Percentiles rank a stretch among this genome's conserved stretches.
These are phyloP conservation scores for Hypercompe scribonia DNA, from an alignment of 2,888 invertebrate genomes.

Conservation along the genomic window DNA sequence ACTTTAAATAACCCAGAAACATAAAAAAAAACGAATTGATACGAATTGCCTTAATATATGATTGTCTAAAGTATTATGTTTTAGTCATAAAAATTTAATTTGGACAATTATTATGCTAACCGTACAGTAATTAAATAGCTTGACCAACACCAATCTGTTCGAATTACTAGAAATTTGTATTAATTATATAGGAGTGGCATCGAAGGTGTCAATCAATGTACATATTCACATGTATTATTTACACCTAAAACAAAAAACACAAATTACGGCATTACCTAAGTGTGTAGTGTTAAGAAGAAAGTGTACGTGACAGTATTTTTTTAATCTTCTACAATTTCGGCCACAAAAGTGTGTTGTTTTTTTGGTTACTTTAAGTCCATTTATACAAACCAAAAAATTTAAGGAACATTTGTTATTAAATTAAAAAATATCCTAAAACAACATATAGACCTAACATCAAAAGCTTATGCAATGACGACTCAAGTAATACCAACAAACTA, in stretches of 20 bases:
- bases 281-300: conserved; percentile 20
- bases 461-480: too few species aligned
- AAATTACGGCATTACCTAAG: conserved; percentile 20
- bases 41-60: background rate
- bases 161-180: conserved; percentile 29
- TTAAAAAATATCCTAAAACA: too few species aligned
- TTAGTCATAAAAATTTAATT: background rate
- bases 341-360: background rate
- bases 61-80: background rate
- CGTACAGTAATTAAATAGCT: conserved; percentile 15
- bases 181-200: conserved; percentile 30
- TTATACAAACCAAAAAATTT: background rate
- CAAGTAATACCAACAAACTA: too few species aligned
- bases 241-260: conserved; percentile 31
- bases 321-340: background rate
- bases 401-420: too few species aligned
- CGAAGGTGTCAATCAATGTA: conserved; percentile 29
- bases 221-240: conserved; percentile 24
- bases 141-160: conserved; percentile 23
- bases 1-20: too few species aligned
- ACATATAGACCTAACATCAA: too few species aligned
- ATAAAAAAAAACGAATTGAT: background rate
- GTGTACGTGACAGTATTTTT: conserved; percentile 1
- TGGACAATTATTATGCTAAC: conserved; percentile 22
- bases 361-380: too few species aligned